phyloP scores from a whole-genome alignment of 2,888 invertebrate species.

The Amphimallon solstitiale region DNA sequence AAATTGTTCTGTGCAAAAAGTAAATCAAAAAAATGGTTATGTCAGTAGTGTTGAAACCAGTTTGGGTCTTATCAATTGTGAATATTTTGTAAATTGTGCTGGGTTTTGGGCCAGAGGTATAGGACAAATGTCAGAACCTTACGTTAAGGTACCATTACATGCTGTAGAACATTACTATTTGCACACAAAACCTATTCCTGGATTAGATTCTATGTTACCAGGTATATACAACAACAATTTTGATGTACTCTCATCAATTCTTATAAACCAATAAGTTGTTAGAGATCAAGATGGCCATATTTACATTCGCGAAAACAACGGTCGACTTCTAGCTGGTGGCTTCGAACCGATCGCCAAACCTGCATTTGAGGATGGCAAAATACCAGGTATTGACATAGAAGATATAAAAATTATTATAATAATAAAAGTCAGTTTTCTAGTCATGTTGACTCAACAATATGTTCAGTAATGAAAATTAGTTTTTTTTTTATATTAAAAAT shows the following conservation, averaged over 20 bases:
- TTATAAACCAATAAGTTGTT: conserved; percentile 68
- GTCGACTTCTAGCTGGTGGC: conserved; percentile 87
- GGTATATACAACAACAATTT: conserved; percentile 63
- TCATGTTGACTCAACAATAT: too few relatives aligned
- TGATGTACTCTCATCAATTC: not conserved
- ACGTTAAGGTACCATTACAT: conserved; percentile 89
- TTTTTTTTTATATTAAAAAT: too few relatives aligned
- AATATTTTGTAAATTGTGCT: conserved; percentile 94
- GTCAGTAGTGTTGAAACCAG: conserved; percentile 82
- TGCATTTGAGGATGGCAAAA: conserved; percentile 81
- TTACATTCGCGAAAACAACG: conserved; percentile 86
- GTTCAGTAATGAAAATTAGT: too few relatives aligned
- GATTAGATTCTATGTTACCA: conserved; percentile 83
- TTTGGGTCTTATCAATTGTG: conserved; percentile 80
- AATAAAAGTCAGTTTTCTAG: too few relatives aligned
- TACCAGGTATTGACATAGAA: conserved; percentile 67
- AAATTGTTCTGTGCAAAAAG: conserved; percentile 77
- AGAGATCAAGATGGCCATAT: conserved; percentile 89
- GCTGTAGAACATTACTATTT: conserved; percentile 95
- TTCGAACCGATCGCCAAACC: conserved; percentile 93
- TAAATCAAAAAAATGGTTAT: conserved; percentile 72
- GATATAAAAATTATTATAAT: too few relatives aligned
- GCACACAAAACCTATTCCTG: conserved; percentile 83
- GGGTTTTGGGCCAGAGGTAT: conserved; percentile 95
- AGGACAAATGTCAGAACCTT: conserved; percentile 85